Evolutionary conservation across 2,888 invertebrate genomes (phyloP).

Genomic region (Crioceris asparagi): DNA sequence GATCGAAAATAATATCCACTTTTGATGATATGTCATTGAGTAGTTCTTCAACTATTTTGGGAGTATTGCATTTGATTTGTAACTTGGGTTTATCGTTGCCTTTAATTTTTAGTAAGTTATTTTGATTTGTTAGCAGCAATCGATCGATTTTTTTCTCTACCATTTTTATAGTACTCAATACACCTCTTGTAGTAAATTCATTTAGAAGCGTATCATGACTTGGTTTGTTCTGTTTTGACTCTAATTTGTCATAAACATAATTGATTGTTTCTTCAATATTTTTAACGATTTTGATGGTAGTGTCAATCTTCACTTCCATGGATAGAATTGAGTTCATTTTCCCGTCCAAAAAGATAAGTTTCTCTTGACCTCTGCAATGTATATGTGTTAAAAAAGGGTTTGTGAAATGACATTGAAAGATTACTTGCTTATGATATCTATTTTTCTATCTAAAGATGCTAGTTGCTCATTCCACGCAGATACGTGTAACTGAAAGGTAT

Average conservation of each 20-base stretch:
- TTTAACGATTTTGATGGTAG: constrained; percentile 20
- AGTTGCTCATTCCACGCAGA: constrained; percentile 45
- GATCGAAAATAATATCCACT: constrained; percentile 38
- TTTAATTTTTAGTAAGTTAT: constrained; percentile 15
- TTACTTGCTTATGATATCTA: constrained; percentile 40
- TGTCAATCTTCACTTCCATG: constrained; percentile 29
- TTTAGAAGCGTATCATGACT: constrained; percentile 28
- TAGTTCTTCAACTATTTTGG: constrained; percentile 31
- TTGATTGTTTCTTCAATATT: constrained; percentile 14
- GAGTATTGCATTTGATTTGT: constrained; percentile 31
- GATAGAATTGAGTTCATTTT: constrained; percentile 32
- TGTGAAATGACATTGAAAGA: no score
- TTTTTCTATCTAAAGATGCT: constrained; percentile 40
- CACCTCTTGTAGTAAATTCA: constrained; percentile 36
- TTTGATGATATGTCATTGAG: constrained; percentile 36
- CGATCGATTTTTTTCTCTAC: constrained; percentile 34
- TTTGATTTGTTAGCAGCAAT: constrained; percentile 20
- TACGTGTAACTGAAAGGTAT: constrained; percentile 43
- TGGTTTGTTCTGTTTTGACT: constrained; percentile 11
- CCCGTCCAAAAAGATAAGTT: constrained; percentile 30
- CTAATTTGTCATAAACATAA: constrained; percentile 11
- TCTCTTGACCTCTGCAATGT: constrained; percentile 34
- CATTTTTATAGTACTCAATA: constrained; percentile 34
- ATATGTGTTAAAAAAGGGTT: no score
- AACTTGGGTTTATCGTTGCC: constrained; percentile 23